Evolutionary conservation across 2,113 vertebrate species (phyloP), one percentile per base, ranked within the genome.

Genomic region (Dicaeum eximium): DNA sequence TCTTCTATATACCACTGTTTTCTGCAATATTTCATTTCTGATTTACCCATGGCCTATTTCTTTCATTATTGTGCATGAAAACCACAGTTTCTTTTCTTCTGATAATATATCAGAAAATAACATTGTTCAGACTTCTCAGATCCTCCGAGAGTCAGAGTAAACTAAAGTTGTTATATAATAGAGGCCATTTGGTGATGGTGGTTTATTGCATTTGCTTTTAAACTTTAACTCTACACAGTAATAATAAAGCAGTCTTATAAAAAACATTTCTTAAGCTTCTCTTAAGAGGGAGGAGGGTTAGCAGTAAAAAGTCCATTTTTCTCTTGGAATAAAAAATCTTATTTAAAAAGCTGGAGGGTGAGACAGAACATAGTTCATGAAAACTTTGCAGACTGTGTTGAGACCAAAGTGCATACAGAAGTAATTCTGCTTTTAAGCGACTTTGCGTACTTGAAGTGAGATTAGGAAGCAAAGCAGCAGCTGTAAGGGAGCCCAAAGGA

Each of bases 201-300:
- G 44, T 75, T 92, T 85, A 81, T 65, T 89, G 53, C 58, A 82
- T 94, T 96, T 90, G 21, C 58, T 75, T 92, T 93, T 88, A 85
- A 90, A 94, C 44, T 79, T 74, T 74, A 86, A 45, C 37, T 84
- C 67, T 75, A 56, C 35, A 67, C 11, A 56, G 50, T 57, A 85
- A 72, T 79, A 38, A 65, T 35, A 42, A 90, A 92, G 16, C 28
- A 65, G 64, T 71, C 27, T 70, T 80, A 77, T 20, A 70, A 86
- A 80, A 79, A 56, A 5, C 5, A 53, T 85, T 88, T 81, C 42
- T 86, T 77, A 73, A 58, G 15, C 44, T 67, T 81, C 28, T 93
- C 23, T 50, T 79, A 90, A 79, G 17, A 35, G 5, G 8, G 13
- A 71, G 10, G 12, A 65, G 5, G 24, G 3, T 18, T 69, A 80